These are phyloP conservation scores for Gymnorhina tibicen DNA, from an alignment of 2,113 vertebrate genomes.

Conservation along the genomic window DNA sequence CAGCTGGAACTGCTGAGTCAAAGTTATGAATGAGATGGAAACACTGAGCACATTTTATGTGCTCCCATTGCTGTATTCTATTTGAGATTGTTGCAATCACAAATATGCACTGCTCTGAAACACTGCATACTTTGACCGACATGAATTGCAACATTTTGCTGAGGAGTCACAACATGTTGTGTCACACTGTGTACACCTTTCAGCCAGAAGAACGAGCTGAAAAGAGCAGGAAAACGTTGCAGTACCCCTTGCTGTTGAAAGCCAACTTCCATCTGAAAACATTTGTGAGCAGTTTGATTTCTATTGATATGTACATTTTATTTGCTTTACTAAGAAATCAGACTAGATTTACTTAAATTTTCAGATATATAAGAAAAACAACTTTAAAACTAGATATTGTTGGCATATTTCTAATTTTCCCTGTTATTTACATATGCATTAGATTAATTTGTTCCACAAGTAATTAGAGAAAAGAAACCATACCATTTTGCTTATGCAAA, in stretches of 20 bases:
- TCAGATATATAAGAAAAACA: not conserved
- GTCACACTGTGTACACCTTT: not conserved
- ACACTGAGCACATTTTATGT: not conserved
- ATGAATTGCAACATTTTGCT: slow-evolving; percentile 9
- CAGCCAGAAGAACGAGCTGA: not conserved
- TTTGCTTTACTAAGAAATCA: not conserved
- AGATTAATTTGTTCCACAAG: not conserved
- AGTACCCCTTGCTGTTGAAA: not conserved
- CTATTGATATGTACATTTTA: not conserved
- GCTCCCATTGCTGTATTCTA: not conserved
- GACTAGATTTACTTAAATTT: not conserved
- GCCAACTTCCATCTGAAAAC: not conserved
- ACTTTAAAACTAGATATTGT: not conserved
- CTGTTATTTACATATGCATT: not conserved
- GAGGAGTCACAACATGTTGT: slow-evolving; percentile 24
- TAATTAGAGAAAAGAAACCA: not conserved
- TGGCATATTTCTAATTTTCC: not conserved
- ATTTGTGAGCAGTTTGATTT: not conserved
- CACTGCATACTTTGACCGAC: not conserved
- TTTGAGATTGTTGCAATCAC: slow-evolving; percentile 32
- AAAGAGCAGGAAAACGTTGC: not conserved
- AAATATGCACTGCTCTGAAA: slow-evolving; percentile 25
- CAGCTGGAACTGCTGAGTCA: slow-evolving; percentile 39
- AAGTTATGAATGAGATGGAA: slow-evolving; percentile 34
- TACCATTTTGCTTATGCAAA: not conserved